Evolutionary conservation across 2,113 vertebrate genomes (phyloP).

Genomic region (Saimiri boliviensis): DNA sequence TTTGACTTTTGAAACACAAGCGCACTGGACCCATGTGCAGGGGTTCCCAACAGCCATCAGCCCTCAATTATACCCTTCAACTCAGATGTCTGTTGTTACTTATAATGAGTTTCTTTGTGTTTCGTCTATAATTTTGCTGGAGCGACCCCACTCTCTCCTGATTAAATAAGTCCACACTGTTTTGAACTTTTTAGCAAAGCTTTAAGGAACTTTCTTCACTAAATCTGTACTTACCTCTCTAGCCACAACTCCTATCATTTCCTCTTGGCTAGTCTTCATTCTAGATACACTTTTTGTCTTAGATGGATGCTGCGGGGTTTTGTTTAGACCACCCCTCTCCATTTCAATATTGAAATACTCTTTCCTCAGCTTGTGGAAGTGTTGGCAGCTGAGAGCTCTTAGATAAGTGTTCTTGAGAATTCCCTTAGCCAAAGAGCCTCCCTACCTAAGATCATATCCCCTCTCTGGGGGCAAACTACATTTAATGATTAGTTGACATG

Average conservation of each 20-base stretch:
- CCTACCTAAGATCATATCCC: neutral
- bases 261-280: neutral
- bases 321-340: too few relatives aligned
- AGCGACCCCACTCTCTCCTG: neutral
- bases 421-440: neutral
- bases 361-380: too few relatives aligned
- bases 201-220: neutral
- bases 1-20: neutral
- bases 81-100: neutral
- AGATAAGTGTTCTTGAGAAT: neutral
- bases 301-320: too few relatives aligned
- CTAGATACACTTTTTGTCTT: neutral
- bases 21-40: neutral
- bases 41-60: neutral
- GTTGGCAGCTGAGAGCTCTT: neutral
- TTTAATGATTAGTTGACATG: neutral
- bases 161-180: neutral
- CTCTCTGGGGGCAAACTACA: neutral
- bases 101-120: neutral
- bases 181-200: neutral
- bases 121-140: neutral
- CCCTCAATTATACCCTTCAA: neutral
- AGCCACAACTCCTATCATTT: neutral
- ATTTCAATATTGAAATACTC: neutral
- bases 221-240: neutral